phyloP scores from a whole-genome alignment of 2,797 vertebrate species.

The Sebastes iracundus region DNA sequence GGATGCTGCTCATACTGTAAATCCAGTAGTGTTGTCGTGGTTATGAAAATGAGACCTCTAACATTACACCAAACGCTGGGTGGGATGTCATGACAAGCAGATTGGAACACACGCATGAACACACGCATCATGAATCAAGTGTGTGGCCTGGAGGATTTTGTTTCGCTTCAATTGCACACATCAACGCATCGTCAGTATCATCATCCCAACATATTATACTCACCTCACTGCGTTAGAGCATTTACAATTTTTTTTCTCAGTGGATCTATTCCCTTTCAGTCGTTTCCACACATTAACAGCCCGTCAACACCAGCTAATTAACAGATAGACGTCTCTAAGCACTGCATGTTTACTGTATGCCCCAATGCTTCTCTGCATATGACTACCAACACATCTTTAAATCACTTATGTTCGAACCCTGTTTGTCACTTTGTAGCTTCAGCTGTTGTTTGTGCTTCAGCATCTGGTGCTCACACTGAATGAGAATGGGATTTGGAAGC shows the following conservation, averaged over 20 bases:
- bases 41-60: constrained; percentile 32
- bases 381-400: constrained; percentile 7
- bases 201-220: background rate
- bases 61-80: constrained; percentile 11
- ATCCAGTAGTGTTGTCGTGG: background rate
- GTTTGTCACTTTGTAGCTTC: constrained; percentile 23
- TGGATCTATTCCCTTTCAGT: constrained; percentile 8
- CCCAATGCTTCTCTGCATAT: constrained; percentile 12
- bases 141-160: background rate
- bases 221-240: background rate
- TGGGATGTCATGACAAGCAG: constrained; percentile 12
- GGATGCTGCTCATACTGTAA: constrained; percentile 15
- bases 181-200: background rate
- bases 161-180: constrained; percentile 15
- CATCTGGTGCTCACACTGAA: constrained; percentile 26
- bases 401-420: background rate
- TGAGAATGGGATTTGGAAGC: constrained; percentile 6
- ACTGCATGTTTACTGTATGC: constrained; percentile 4
- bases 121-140: constrained; percentile 1
- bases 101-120: constrained; percentile 7
- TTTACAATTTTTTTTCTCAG: background rate
- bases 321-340: background rate
- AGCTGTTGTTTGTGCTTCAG: constrained; percentile 42
- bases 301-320: constrained; percentile 30
- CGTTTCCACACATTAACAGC: constrained; percentile 18